A percentile compares a stretch with the other conserved stretches of the same genome.
Conservation (phyloP, 2,888 invertebrate species). For the Drosophila prostipennis region DNA sequence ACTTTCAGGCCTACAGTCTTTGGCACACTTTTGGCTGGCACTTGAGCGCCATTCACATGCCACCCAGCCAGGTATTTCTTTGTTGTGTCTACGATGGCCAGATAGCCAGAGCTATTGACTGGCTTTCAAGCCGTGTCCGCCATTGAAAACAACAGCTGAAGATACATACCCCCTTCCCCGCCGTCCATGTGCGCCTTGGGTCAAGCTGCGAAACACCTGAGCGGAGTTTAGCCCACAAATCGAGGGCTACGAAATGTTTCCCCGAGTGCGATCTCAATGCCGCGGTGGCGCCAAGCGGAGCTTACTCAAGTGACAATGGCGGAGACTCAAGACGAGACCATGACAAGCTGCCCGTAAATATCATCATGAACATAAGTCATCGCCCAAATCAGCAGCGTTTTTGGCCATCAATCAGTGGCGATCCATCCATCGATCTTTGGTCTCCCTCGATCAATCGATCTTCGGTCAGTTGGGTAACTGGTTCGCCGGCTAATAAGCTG, state of each 20-base stretch:
- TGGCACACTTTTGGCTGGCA: conserved; percentile 69
- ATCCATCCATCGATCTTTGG: conserved; percentile 4
- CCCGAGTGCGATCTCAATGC: conserved; percentile 59
- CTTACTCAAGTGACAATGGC: conserved; percentile 67
- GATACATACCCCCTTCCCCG: not conserved
- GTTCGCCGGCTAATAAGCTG: conserved; percentile 61
- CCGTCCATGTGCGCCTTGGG: conserved; percentile 14
- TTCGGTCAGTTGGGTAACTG: conserved; percentile 64
- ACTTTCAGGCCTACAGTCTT: conserved; percentile 61
- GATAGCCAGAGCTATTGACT: conserved; percentile 7
- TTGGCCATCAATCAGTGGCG: conserved; percentile 50
- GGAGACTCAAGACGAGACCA: conserved; percentile 49
- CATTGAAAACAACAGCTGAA: conserved; percentile 58
- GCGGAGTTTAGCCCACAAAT: conserved; percentile 63
- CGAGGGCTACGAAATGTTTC: conserved; percentile 10
- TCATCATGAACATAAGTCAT: conserved; percentile 2
- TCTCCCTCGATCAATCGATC: conserved; percentile 3
- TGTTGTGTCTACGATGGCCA: conserved; percentile 13
- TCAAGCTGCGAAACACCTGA: conserved; percentile 59
- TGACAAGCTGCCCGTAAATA: conserved; percentile 53
- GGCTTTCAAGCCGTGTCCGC: conserved; percentile 53
- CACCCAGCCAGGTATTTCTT: conserved; percentile 57
- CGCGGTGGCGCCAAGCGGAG: conserved; percentile 71
- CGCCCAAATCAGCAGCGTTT: conserved; percentile 28
- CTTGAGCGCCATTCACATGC: conserved; percentile 54